Evolutionary conservation across 2,797 vertebrate species (phyloP).

Genomic region (Momotus momota): DNA sequence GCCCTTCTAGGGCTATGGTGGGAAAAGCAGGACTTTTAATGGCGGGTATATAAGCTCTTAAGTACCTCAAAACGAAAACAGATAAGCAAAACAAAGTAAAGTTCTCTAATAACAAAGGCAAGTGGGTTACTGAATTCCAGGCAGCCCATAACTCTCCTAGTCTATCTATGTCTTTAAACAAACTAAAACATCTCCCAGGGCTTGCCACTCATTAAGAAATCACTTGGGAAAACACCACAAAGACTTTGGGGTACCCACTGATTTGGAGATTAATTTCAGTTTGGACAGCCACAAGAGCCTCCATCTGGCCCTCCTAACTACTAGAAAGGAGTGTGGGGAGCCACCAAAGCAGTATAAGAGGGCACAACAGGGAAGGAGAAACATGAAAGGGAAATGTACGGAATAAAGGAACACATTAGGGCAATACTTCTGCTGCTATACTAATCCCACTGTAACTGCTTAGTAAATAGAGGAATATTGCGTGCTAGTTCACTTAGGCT

Average conservation of each 20-base stretch:
- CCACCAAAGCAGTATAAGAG: constrained; percentile 4
- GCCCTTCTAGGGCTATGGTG: constrained; percentile 30
- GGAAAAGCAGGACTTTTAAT: constrained; percentile 44
- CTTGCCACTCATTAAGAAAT: background rate
- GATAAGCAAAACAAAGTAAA: constrained; percentile 80
- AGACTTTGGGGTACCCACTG: background rate
- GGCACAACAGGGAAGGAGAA: background rate
- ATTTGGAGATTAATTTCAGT: constrained; percentile 66
- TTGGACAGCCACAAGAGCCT: constrained; percentile 81
- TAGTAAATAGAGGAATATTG: background rate
- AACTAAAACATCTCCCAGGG: constrained; percentile 47
- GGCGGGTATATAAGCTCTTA: constrained; percentile 47
- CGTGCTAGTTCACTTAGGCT: background rate
- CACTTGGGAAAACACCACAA: constrained; percentile 41
- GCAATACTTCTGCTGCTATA: background rate
- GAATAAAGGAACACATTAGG: background rate
- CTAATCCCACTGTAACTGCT: background rate
- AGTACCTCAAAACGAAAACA: constrained; percentile 41
- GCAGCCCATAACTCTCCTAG: background rate
- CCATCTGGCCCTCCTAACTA: background rate
- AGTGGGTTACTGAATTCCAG: constrained; percentile 45
- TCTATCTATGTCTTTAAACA: background rate
- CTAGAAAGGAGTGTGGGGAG: background rate
- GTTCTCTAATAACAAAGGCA: constrained; percentile 51
- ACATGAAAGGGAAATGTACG: background rate